phyloP scores from a whole-genome alignment of 2,797 vertebrate genomes.

The Melopsittacus undulatus region DNA sequence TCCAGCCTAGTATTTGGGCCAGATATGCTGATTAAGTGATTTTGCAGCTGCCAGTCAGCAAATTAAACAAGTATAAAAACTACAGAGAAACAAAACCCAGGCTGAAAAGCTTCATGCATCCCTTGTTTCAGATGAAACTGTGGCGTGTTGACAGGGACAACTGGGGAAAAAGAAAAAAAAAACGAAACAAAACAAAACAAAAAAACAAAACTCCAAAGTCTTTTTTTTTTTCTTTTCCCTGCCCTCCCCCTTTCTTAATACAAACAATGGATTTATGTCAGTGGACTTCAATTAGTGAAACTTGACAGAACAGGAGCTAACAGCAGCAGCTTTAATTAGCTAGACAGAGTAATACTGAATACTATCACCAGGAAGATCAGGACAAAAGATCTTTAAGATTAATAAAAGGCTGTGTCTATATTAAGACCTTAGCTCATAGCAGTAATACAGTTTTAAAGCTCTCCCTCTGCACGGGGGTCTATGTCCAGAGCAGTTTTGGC shows the following conservation, averaged over 20 bases:
- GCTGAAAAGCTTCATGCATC: slow-evolving; percentile 1
- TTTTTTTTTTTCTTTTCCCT: not conserved
- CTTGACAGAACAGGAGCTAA: not conserved
- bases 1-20: slow-evolving; percentile 10
- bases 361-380: not conserved
- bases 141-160: not conserved
- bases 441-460: not conserved
- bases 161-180: not conserved
- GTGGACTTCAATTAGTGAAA: not conserved
- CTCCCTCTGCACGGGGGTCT: not conserved
- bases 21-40: slow-evolving; percentile 57
- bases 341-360: not conserved
- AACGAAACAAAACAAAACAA: not conserved
- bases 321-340: slow-evolving; percentile 1
- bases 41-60: slow-evolving; percentile 50
- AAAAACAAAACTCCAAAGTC: not conserved
- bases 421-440: not conserved
- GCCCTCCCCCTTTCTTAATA: not conserved
- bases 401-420: not conserved
- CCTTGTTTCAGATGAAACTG: slow-evolving; percentile 10
- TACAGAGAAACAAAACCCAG: not conserved
- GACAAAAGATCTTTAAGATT: not conserved
- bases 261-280: slow-evolving; percentile 20
- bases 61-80: slow-evolving; percentile 57
- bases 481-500: not conserved